Conservation (phyloP, 2,113 vertebrate species). For the Oryzias woworae region DNA sequence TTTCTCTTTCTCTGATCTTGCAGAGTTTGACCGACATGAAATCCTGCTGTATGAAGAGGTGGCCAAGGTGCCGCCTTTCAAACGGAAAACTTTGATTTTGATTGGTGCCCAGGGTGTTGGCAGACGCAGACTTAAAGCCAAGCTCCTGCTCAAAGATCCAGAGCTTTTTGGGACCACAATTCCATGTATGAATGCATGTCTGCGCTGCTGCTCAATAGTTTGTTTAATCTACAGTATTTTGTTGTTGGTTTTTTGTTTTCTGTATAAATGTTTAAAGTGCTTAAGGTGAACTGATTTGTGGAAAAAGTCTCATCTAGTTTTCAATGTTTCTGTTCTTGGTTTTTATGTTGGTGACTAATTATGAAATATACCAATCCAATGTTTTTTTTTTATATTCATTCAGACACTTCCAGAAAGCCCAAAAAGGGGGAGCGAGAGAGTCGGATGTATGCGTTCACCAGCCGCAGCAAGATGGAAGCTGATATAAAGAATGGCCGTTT, state of each 20-base stretch:
- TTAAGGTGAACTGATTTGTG: neutral
- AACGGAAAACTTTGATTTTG: slow-evolving; percentile 92
- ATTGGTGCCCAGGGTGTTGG: slow-evolving; percentile 95
- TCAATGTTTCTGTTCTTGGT: too few relatives aligned
- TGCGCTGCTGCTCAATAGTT: neutral
- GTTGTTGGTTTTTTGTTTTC: neutral
- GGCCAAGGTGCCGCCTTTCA: slow-evolving; percentile 92
- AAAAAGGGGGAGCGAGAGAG: slow-evolving; percentile 87
- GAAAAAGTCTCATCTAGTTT: too few relatives aligned
- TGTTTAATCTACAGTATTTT: neutral
- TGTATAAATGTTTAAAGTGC: neutral
- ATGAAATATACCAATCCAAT: neutral
- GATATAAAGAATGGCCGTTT: slow-evolving; percentile 90
- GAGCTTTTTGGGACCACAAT: slow-evolving; percentile 90
- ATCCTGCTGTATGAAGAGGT: slow-evolving; percentile 95
- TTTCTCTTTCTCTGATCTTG: neutral
- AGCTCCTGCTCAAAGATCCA: slow-evolving; percentile 87
- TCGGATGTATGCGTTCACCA: slow-evolving; percentile 89
- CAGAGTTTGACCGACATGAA: slow-evolving; percentile 97
- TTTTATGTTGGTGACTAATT: too few relatives aligned
- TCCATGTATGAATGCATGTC: slow-evolving; percentile 80
- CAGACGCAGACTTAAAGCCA: slow-evolving; percentile 91
- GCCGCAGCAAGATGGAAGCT: slow-evolving; percentile 89
- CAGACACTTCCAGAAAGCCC: slow-evolving; percentile 91
- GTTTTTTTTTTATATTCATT: neutral